Conservation (phyloP, 2,888 invertebrate species). For the Pyrrhosoma nymphula region DNA sequence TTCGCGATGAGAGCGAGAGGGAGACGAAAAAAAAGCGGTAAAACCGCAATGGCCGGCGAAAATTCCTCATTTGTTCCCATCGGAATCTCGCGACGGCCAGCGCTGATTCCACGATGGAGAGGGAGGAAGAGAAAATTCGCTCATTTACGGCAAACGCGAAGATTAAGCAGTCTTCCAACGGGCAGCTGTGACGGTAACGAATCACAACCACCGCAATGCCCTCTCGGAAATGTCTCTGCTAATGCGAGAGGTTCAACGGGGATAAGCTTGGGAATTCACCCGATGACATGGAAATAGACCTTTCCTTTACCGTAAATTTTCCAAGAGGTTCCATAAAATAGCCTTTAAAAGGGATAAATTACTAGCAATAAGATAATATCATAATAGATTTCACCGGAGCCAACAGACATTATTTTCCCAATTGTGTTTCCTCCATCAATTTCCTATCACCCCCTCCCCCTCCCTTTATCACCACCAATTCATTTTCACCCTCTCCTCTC, state of each 20-base stretch:
- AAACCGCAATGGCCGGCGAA: conserved; percentile 23
- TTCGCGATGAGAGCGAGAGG: too few relatives aligned
- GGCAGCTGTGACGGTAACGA: not conserved
- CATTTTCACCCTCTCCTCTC: too few relatives aligned
- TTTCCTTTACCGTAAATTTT: too few relatives aligned
- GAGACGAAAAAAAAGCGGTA: not conserved
- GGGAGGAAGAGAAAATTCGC: not conserved
- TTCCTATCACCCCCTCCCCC: too few relatives aligned
- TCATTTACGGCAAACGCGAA: not conserved
- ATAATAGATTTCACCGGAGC: too few relatives aligned
- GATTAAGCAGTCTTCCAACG: not conserved
- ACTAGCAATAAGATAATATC: too few relatives aligned
- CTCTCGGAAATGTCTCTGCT: not conserved
- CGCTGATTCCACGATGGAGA: not conserved
- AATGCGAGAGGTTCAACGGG: not conserved
- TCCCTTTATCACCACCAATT: too few relatives aligned
- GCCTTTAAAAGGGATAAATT: too few relatives aligned
- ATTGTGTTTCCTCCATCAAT: too few relatives aligned
- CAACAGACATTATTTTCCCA: too few relatives aligned
- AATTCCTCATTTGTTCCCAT: conserved; percentile 29
- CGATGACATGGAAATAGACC: too few relatives aligned
- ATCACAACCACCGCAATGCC: not conserved
- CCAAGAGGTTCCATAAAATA: too few relatives aligned
- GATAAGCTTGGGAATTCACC: not conserved
- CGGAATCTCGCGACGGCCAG: not conserved